phyloP scores from a whole-genome alignment of 1,140 invertebrate genomes.

The Coptotermes formosanus region DNA sequence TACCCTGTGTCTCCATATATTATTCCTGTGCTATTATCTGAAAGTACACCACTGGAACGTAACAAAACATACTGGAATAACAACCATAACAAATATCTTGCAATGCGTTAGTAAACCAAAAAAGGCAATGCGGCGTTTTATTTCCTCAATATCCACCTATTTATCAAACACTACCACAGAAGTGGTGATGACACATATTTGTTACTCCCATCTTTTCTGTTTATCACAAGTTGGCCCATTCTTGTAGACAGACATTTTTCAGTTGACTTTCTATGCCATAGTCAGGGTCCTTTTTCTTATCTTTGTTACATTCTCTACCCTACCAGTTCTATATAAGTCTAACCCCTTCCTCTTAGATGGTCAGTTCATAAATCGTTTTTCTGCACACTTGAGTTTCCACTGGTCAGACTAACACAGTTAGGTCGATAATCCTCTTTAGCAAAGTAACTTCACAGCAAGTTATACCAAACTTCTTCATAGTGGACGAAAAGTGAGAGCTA shows the following conservation, averaged over 20 bases:
- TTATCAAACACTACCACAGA: background rate
- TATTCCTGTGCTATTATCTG: too few species aligned
- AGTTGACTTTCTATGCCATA: background rate
- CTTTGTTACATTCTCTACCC: background rate
- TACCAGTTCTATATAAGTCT: background rate
- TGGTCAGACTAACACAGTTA: background rate
- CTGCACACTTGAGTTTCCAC: background rate
- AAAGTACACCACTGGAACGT: too few species aligned
- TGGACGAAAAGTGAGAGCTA: background rate
- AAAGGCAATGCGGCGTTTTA: background rate
- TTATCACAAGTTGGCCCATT: background rate
- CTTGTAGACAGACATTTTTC: background rate
- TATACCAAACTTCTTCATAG: background rate
- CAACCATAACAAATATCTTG: background rate
- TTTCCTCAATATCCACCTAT: background rate
- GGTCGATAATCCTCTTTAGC: background rate
- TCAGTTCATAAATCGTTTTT: conserved; percentile 14
- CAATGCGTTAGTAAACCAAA: background rate
- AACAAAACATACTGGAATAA: background rate
- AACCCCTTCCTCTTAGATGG: background rate
- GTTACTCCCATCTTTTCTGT: background rate
- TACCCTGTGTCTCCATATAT: too few species aligned
- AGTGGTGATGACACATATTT: background rate
- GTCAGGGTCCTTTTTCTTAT: background rate
- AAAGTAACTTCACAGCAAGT: conserved; percentile 3